These are phyloP conservation scores for Plumapathes pennacea DNA, from an alignment of 92 coral and sea anemone species.

Conservation along the genomic window DNA sequence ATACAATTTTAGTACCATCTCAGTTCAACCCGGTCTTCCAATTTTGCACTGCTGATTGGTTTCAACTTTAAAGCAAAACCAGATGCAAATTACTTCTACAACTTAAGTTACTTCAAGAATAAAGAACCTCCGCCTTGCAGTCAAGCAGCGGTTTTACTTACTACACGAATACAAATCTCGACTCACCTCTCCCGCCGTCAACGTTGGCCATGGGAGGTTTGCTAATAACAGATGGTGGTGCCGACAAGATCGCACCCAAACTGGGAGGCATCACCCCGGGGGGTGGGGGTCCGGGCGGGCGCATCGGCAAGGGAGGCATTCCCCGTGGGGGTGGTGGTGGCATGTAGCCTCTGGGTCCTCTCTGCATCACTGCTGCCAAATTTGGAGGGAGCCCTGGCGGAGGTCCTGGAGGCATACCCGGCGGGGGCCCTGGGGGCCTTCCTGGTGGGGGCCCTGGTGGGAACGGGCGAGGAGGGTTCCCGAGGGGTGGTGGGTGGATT, in stretches of 20 bases:
- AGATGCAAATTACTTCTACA: too few relatives aligned
- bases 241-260: slow-evolving; percentile 93
- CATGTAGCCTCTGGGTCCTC: slow-evolving; percentile 85
- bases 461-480: slow-evolving; percentile 76
- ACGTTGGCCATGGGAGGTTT: slow-evolving; percentile 79
- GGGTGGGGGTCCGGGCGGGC: slow-evolving; percentile 93
- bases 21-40: too few relatives aligned
- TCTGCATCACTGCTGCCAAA: slow-evolving; percentile 68
- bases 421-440: slow-evolving; percentile 89
- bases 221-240: slow-evolving; percentile 95
- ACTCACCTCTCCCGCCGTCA: slow-evolving; percentile 54
- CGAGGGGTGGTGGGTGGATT: slow-evolving; percentile 86
- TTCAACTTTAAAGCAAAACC: too few relatives aligned
- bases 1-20: too few relatives aligned
- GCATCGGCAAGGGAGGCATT: slow-evolving; percentile 70
- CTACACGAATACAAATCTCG: neutral
- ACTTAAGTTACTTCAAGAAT: too few relatives aligned
- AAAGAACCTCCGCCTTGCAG: too few relatives aligned
- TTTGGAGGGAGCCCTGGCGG: slow-evolving; percentile 90
- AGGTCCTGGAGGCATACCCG: slow-evolving; percentile 90
- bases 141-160: too few relatives aligned
- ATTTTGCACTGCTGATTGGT: too few relatives aligned
- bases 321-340: slow-evolving; percentile 78
- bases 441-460: slow-evolving; percentile 99
- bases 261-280: slow-evolving; percentile 81